Evolutionary conservation across 2,888 invertebrate genomes (phyloP).

Genomic region (Xylocampa areola): DNA sequence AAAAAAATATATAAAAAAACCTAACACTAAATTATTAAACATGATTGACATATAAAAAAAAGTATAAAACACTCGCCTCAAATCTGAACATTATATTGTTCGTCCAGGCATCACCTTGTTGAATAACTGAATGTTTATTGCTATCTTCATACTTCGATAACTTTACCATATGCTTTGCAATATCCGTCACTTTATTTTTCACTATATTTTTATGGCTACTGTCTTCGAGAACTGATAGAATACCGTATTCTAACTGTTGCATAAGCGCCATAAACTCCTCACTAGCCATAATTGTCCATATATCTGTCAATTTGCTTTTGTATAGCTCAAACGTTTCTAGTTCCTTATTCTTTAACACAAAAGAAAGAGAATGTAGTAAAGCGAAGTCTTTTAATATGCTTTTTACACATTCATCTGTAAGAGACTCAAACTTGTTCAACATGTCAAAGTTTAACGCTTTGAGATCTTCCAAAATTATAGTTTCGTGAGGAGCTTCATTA

Average conservation of each 20-base stretch:
- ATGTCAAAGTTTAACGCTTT: conserved; percentile 60
- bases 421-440: conserved; percentile 64
- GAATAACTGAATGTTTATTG: conserved; percentile 62
- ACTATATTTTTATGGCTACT: conserved; percentile 57
- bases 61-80: conserved; percentile 57
- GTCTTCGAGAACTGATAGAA: conserved; percentile 52
- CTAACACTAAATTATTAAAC: no score
- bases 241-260: conserved; percentile 43
- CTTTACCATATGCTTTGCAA: conserved; percentile 20
- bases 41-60: no score
- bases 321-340: conserved; percentile 57
- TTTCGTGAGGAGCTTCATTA: conserved; percentile 63
- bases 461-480: conserved; percentile 72
- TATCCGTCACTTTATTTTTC: conserved; percentile 41
- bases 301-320: conserved; percentile 52
- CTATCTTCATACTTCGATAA: conserved; percentile 37
- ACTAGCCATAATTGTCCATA: conserved; percentile 16
- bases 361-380: conserved; percentile 71
- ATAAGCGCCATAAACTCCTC: conserved; percentile 23
- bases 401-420: conserved; percentile 63
- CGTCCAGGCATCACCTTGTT: conserved; percentile 74
- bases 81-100: conserved; percentile 71
- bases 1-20: no score
- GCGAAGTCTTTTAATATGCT: conserved; percentile 69
- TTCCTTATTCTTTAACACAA: conserved; percentile 66